Base-by-base conservation (phyloP, 2,888 invertebrate genomes). In the Thyatira batis region DNA sequence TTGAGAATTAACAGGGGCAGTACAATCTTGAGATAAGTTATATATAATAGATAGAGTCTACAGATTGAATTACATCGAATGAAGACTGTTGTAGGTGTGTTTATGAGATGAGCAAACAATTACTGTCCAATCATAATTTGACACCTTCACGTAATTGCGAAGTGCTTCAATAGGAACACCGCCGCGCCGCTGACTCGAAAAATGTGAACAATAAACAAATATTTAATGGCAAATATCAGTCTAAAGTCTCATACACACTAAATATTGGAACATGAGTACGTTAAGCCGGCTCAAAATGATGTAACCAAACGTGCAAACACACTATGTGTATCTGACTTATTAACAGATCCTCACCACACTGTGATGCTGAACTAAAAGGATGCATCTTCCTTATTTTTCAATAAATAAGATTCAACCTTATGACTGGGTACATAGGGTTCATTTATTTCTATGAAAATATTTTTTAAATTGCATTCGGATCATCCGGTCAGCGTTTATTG, bases 271-370 rank as follows among this genome's bases (percentile, higher is more conserved):
- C 81, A 79, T 79, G 76, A 71, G 83, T 80, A 82, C 84, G 87
- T 87, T 88, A 89, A 87, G 85, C 82, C 84, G 81, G 74, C 83
- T 80, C 84, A 85, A 89, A 88, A 80, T 88, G 87, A 87, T 87
- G 87, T 89, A 89, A 89, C 85, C 72, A 85, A 82, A 80, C 78
- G 74, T 76, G 83, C 87, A 89, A 91, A 90, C 89, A 89, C 52
- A 64, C 71, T 59, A 66, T 89, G 90, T 91, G 84, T 89, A 82
- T 78, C 73, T 64, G 76, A 76, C 84, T 87, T 87, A 89, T 90
- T 91, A 91, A 90, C 91, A 87, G 82, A 81, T 87, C 86, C 80
- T 86, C 83, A 86, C 81, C 77, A 80, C 63, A 61, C 61, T 54
- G 58, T 45, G 25, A 57, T 45, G 53, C 39, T 52, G 55, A 52